A percentile compares a stretch with the other conserved stretches of the same genome.
Evolutionary conservation across 2,797 vertebrate genomes (phyloP).

Genomic region (Sphenopsis melanotis): DNA sequence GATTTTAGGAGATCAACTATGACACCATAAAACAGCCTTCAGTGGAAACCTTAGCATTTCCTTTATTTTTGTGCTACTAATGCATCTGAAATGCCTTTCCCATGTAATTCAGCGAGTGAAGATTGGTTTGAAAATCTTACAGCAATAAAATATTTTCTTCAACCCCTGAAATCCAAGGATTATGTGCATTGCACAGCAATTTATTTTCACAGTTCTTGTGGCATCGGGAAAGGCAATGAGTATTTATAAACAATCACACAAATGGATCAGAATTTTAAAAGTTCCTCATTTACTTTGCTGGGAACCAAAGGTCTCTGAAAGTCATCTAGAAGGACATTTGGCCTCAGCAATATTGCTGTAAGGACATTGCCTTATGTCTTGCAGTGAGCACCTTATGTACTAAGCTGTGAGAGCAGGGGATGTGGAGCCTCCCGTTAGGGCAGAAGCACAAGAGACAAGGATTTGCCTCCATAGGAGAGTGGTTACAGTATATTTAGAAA

Average conservation of each 20-base stretch:
- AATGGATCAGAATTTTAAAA: rapidly evolving
- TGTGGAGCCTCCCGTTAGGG: neutral
- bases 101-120: neutral
- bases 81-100: neutral
- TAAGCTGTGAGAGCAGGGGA: neutral
- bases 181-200: neutral
- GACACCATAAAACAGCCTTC: neutral
- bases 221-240: neutral
- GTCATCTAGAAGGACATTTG: neutral
- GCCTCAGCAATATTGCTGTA: neutral
- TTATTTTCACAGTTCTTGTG: neutral
- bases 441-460: neutral
- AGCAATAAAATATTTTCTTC: neutral
- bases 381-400: neutral
- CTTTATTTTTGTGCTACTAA: neutral
- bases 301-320: neutral
- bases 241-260: neutral
- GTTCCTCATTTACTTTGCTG: neutral
- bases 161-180: neutral
- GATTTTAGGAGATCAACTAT: neutral
- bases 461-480: neutral
- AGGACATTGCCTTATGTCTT: neutral
- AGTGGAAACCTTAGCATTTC: neutral
- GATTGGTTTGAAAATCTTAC: neutral
- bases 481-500: neutral